These are phyloP conservation scores for Amazona guildingii DNA, from an alignment of 2,113 vertebrate species.

Conservation along the genomic window DNA sequence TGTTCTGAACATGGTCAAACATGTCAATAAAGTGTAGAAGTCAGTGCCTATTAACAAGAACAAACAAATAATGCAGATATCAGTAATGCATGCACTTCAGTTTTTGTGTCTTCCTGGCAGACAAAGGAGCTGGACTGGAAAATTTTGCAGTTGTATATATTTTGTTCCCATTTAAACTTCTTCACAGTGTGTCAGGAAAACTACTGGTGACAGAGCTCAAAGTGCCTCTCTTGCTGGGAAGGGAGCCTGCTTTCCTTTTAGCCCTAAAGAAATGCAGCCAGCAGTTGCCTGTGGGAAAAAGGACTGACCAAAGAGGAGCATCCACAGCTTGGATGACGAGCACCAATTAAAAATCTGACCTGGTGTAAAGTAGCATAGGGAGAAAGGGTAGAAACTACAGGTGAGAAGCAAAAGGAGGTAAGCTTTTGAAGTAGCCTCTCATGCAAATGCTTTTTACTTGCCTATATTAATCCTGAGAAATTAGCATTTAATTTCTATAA, in stretches of 20 bases:
- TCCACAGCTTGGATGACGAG: background rate
- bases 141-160: background rate
- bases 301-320: background rate
- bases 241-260: background rate
- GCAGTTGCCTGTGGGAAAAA: background rate
- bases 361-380: background rate
- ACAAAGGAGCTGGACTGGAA: background rate
- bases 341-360: background rate
- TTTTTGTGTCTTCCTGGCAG: background rate
- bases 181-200: background rate
- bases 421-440: background rate
- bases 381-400: background rate
- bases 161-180: background rate
- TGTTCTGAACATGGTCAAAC: background rate
- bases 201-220: background rate
- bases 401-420: background rate
- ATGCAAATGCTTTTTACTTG: conserved; percentile 9
- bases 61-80: background rate
- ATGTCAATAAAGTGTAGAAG: background rate
- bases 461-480: conserved; percentile 27
- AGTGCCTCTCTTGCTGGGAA: background rate
- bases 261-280: background rate
- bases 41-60: background rate
- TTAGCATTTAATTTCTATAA: conserved; percentile 65
- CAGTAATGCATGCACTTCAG: rapidly evolving